phyloP scores from a whole-genome alignment of 2,113 vertebrate species.

The Pelecanus crispus region DNA sequence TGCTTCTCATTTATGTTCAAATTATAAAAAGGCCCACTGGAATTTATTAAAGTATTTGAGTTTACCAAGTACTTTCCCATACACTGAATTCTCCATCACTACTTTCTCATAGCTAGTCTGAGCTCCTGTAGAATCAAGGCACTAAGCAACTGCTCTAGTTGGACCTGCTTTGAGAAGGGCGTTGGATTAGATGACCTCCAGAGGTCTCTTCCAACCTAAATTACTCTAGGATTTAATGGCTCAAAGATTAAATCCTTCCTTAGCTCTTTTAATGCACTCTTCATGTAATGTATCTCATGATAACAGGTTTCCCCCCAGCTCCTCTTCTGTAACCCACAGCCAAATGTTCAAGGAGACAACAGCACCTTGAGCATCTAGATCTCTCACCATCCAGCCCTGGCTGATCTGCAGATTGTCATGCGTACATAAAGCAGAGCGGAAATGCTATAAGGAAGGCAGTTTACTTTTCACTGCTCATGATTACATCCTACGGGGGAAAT shows the following conservation, averaged over 20 bases:
- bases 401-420: neutral
- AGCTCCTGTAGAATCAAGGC: neutral
- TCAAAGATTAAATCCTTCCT: slow-evolving; percentile 20
- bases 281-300: slow-evolving; percentile 6
- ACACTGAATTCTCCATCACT: neutral
- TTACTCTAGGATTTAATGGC: slow-evolving; percentile 14
- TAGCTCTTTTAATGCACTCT: neutral
- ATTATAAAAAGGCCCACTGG: neutral
- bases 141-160: neutral
- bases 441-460: neutral
- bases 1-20: neutral
- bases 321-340: neutral
- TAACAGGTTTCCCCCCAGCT: neutral
- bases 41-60: neutral
- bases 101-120: neutral
- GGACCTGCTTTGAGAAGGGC: neutral
- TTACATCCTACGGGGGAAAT: neutral
- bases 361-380: neutral
- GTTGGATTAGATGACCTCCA: slow-evolving; percentile 16
- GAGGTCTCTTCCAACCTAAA: neutral
- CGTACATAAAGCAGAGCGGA: neutral
- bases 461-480: neutral
- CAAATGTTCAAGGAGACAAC: neutral
- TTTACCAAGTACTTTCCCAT: neutral
- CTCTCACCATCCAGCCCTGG: neutral